Percentiles rank a stretch among this genome's conserved stretches.
phyloP scores from a whole-genome alignment of 2,113 vertebrate genomes.

The Sinocyclocheilus rhinocerous region DNA sequence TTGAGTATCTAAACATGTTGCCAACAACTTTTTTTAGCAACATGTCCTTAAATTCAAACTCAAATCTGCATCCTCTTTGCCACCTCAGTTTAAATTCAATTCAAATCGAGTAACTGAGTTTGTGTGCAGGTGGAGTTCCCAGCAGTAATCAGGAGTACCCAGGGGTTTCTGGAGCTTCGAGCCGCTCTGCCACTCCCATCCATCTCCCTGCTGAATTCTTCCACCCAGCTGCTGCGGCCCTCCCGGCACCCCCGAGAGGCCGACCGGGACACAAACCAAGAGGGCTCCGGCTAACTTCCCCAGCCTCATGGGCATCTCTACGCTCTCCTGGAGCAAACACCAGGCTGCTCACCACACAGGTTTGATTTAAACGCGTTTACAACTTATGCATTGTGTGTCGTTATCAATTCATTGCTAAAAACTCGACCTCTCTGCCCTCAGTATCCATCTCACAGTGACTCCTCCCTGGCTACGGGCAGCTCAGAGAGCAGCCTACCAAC shows the following conservation, averaged over 20 bases:
- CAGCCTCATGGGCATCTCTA: conserved; percentile 92
- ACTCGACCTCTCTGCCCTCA: conserved; percentile 46
- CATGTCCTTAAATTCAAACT: too few relatives aligned
- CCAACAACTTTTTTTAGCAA: too few relatives aligned
- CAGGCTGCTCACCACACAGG: conserved; percentile 87
- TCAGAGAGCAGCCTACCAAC: conserved; percentile 92
- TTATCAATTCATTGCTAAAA: background rate
- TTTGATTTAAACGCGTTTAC: conserved; percentile 56
- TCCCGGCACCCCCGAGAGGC: conserved; percentile 73
- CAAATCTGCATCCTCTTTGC: background rate
- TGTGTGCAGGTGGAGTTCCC: conserved; percentile 59
- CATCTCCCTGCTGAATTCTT: conserved; percentile 87
- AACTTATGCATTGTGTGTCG: too few relatives aligned
- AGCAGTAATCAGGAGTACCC: conserved; percentile 50
- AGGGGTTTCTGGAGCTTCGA: conserved; percentile 54
- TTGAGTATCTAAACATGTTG: too few relatives aligned
- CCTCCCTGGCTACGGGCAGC: conserved; percentile 87
- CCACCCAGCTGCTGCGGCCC: conserved; percentile 79
- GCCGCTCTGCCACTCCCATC: conserved; percentile 71
- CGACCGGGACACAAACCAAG: conserved; percentile 71
- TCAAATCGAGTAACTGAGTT: background rate
- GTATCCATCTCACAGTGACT: conserved; percentile 87
- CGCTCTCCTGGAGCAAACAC: conserved; percentile 84
- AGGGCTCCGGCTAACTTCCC: conserved; percentile 86
- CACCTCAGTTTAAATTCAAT: background rate